phyloP scores from a whole-genome alignment of 2,113 vertebrate genomes.

The Peromyscus leucopus region DNA sequence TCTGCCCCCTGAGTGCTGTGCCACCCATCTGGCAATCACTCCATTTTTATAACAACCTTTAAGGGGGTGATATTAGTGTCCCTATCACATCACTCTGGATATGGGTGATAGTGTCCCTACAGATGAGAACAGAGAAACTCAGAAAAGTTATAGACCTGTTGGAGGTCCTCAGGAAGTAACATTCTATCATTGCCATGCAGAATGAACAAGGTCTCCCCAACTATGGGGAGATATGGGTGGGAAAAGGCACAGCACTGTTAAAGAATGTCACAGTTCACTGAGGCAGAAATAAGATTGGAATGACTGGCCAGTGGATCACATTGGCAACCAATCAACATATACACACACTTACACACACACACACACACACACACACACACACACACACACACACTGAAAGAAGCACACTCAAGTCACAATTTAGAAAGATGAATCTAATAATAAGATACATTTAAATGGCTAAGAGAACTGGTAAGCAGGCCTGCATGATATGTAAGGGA shows the following conservation, averaged over 20 bases:
- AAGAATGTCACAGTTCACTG: not conserved
- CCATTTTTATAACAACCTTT: not conserved
- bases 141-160: not conserved
- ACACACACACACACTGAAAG: not conserved
- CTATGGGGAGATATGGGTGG: not conserved
- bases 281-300: not conserved
- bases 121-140: not conserved
- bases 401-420: conserved; percentile 19
- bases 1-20: not conserved
- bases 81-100: not conserved
- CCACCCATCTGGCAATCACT: not conserved
- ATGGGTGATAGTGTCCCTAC: not conserved
- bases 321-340: not conserved
- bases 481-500: not conserved
- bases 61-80: not conserved
- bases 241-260: not conserved
- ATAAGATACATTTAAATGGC: not conserved
- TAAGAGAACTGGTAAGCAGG: not conserved
- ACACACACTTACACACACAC: not conserved
- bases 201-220: not conserved
- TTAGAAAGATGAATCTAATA: not conserved
- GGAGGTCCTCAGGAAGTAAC: not conserved
- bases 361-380: not conserved
- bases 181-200: not conserved
- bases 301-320: not conserved